Conservation (phyloP, 92 coral and sea anemone species). For the Palythoa grandiflora region DNA sequence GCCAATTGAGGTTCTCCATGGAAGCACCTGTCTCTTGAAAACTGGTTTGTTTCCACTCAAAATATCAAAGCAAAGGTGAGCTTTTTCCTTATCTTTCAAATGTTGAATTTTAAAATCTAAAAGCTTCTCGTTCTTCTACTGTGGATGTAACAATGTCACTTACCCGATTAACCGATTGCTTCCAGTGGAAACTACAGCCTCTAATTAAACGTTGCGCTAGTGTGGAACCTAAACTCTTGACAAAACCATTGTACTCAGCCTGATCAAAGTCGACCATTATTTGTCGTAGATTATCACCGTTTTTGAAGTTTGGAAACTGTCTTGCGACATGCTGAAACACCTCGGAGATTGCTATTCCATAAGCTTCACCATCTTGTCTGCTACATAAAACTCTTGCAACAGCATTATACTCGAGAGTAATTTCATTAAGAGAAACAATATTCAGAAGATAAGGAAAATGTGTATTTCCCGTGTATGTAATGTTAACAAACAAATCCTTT, state of each 20-base stretch:
- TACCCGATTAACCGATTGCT: conserved; percentile 52
- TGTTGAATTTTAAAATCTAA: not conserved
- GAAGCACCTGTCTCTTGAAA: not conserved
- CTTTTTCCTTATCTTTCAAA: conserved; percentile 22
- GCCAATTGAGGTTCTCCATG: not conserved
- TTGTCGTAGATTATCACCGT: conserved; percentile 37
- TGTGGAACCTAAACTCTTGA: conserved; percentile 13
- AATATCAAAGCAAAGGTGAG: conserved; percentile 42
- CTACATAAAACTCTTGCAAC: conserved; percentile 31
- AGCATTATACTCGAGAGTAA: not conserved
- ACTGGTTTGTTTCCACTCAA: conserved; percentile 39
- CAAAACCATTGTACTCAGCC: conserved; percentile 31
- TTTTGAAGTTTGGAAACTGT: conserved; percentile 22
- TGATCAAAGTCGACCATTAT: conserved; percentile 53
- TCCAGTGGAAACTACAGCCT: conserved; percentile 67
- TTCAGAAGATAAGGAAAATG: conserved; percentile 19
- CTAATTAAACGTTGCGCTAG: conserved; percentile 38
- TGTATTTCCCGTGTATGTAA: conserved; percentile 14
- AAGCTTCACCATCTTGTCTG: conserved; percentile 67
- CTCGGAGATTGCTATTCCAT: conserved; percentile 56
- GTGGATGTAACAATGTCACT: conserved; percentile 43
- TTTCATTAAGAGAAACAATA: conserved; percentile 6
- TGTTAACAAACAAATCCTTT: conserved; percentile 1
- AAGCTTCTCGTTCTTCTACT: not conserved
- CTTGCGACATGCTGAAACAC: conserved; percentile 49